Base-by-base conservation (phyloP, 1,140 invertebrate species). In the Panagrolaimus sp. region DNA sequence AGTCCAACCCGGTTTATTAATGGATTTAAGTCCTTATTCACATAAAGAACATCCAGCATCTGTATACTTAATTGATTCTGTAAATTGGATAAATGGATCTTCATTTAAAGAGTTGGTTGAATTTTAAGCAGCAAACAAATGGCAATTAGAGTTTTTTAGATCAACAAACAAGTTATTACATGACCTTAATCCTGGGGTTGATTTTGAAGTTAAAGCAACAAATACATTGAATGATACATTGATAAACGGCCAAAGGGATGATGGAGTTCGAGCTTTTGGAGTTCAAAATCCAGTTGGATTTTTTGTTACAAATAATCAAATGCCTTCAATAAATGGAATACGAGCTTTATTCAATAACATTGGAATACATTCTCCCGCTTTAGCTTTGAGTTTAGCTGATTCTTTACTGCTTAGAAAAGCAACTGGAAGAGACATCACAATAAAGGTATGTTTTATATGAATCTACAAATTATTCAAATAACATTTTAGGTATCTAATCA, bases 231-330 rank as follows among this genome's bases (percentile, higher is more conserved):
- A 13, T 11, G 13, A 65, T 53, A 38, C 31, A 4, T 38, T 38
- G 7, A 38, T 23, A 53, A 23, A 47, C 5, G 16, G 25, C 3
- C 31, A 63, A 44, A 27, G 9, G 9, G n/a, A 63, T 9, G 16
- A 67, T 5, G 67, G 67, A 8, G 23, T 43, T 7, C 16, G 67
- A 25, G n/a, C 14, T 23, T 68, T 68, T 42, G 67, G 67, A 25
- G 14, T 68, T 46, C 68, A 68, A 16, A 65, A 68, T 68, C 67
- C 67, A 20, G 38, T 68, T 44, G 67, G 67, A 23, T 69, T 68
- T 14, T 4, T 31, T 7, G 31, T 25, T 5, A 25, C 20, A 5
- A 31, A 0, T 25, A 16, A 68, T 44, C 14, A 71, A n/a, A 11
- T 67, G n/a, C 66, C 65, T 23, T 25, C 64, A 14, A 69, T 7